Conservation (phyloP, 2,113 vertebrate species). For the Gymnocephalus cernua region DNA sequence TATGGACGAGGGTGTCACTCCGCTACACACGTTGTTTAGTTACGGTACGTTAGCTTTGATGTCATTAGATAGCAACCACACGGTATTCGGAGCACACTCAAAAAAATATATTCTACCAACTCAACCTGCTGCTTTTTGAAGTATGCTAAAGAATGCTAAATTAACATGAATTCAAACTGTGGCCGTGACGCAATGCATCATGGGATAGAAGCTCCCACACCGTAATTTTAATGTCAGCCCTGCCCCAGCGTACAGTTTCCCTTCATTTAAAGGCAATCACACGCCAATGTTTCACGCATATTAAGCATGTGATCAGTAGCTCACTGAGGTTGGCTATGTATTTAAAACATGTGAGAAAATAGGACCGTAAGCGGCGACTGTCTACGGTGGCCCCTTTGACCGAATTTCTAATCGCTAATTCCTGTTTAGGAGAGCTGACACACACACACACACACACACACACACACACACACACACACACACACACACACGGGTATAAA, state of each 20-base stretch:
- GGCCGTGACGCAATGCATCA: constrained; percentile 38
- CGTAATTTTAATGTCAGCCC: neutral
- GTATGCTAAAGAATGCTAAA: no score
- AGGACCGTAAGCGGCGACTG: fast-evolving
- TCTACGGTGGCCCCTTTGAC: constrained; percentile 12
- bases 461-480: no score
- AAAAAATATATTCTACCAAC: fast-evolving
- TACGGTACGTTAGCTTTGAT: fast-evolving
- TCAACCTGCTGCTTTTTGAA: fast-evolving
- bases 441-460: no score
- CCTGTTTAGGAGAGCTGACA: neutral
- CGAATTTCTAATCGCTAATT: neutral
- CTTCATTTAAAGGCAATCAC: fast-evolving
- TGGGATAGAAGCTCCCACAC: neutral
- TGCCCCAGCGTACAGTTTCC: fast-evolving
- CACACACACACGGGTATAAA: neutral
- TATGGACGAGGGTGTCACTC: fast-evolving
- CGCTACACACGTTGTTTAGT: neutral
- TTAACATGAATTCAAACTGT: neutral
- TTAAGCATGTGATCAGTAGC: fast-evolving
- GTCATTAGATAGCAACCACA: fast-evolving
- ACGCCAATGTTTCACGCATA: fast-evolving
- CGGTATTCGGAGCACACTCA: fast-evolving
- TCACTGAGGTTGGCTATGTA: fast-evolving
- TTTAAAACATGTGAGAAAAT: fast-evolving